phyloP scores from a whole-genome alignment of 2,797 vertebrate species.

The Silurus aristotelis region DNA sequence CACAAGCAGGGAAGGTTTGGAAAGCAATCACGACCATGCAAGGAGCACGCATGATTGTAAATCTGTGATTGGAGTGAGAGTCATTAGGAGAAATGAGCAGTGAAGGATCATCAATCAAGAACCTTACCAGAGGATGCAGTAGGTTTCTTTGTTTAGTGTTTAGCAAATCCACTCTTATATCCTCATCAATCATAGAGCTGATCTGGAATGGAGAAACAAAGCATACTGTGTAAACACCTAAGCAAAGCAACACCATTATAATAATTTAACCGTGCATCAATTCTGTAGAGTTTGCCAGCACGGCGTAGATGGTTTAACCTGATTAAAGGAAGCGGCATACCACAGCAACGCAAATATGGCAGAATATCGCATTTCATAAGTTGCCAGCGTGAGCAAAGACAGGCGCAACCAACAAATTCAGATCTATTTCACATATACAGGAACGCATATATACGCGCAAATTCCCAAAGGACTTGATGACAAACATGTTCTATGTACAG shows the following conservation, averaged over 20 bases:
- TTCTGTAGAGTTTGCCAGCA: neutral
- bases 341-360: slow-evolving; percentile 13
- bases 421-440: neutral
- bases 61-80: slow-evolving; percentile 54
- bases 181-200: slow-evolving; percentile 76
- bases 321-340: slow-evolving; percentile 37
- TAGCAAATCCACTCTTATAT: slow-evolving; percentile 70
- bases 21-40: slow-evolving; percentile 46
- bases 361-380: slow-evolving; percentile 4
- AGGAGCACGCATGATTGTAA: slow-evolving; percentile 47
- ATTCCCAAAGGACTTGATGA: neutral
- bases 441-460: too few species aligned
- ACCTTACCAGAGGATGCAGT: slow-evolving; percentile 74
- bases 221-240: slow-evolving; percentile 60
- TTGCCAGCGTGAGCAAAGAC: neutral
- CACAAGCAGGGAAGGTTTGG: slow-evolving; percentile 42
- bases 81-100: slow-evolving; percentile 57
- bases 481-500: neutral
- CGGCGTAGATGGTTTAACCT: neutral
- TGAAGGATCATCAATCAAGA: slow-evolving; percentile 64
- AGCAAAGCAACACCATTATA: slow-evolving; percentile 35
- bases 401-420: neutral
- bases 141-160: slow-evolving; percentile 68
- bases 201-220: slow-evolving; percentile 63
- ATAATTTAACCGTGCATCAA: slow-evolving; percentile 16